Base-by-base conservation (phyloP, 2,797 vertebrate species). In the Ficedula albicollis region DNA sequence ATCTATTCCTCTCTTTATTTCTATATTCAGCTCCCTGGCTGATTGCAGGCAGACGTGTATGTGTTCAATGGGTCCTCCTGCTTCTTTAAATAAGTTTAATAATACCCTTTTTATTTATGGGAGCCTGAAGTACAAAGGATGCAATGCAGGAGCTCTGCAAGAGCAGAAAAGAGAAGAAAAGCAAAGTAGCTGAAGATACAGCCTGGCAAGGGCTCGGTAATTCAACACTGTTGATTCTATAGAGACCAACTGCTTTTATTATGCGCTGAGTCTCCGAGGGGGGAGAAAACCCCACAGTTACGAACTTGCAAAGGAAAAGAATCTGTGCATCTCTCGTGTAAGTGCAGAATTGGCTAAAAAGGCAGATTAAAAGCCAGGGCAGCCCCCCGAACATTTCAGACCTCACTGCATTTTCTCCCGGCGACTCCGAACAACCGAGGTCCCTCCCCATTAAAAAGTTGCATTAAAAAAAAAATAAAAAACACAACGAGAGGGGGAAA, bases 21-120 rank as follows among this genome's bases (percentile, higher is more conserved):
- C 80, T 76, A 91, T 87, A 94, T 96, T 91, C 93, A 97, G 90
- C 80, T 93, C 76, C 54, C 75, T 32, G 72, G 84, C 87, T 93
- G 95, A 94, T 92, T 92, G 87, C 72, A 93, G 81, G 80, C 87
- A 92, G 49, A 44, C 95, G 85, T 93, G 87, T 84, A 78, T 59
- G 77, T 16, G 44, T 79, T 97, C 91, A 96, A 93, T 96, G 91
- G 94, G 87, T 93, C 94, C 91, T 93, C 93, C 79, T 29, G 95
- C 85, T 92, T 86, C 95, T 96, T 97, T 93, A 92, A 96, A 63
- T 91, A 96, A 96, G 95, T 96, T 97, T 94, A 96, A 97, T 96
- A 95, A 96, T 96, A 89, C 88, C 89, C 92, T 93, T 96, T 96
- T 97, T 95, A 97, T 95, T 95, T 93, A 94, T 63, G 89, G 70